These are phyloP conservation scores for Bostrychus sinensis DNA, from an alignment of 2,113 vertebrate genomes.

Conservation along the genomic window DNA sequence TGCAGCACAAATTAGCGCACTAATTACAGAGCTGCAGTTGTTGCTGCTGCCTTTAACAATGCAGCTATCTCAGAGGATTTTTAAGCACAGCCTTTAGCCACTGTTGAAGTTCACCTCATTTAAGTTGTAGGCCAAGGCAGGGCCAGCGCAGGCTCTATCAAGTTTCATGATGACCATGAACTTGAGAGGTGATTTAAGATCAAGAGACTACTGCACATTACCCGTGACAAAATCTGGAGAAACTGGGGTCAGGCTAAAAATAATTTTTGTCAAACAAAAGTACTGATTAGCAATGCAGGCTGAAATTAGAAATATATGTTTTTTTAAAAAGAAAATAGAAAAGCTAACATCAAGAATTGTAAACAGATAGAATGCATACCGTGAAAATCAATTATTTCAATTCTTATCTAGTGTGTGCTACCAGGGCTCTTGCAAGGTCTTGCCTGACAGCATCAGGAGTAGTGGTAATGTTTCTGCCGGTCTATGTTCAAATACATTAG, in stretches of 20 bases:
- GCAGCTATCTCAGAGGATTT: conserved; percentile 20
- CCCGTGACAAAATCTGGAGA: neutral
- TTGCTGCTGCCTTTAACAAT: conserved; percentile 53
- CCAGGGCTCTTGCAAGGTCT: no score
- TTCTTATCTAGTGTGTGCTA: no score
- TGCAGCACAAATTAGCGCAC: conserved; percentile 62
- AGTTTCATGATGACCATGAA: neutral
- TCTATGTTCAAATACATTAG: conserved; percentile 3
- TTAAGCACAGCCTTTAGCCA: neutral
- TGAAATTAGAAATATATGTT: no score
- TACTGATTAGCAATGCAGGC: no score
- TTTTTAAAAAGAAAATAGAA: no score
- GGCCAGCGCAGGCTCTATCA: neutral
- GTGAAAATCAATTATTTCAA: no score
- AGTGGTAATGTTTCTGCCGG: neutral
- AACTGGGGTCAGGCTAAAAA: no score
- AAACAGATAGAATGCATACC: no score
- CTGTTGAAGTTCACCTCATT: neutral
- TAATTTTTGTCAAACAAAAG: no score
- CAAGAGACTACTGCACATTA: neutral
- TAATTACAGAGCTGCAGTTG: conserved; percentile 73
- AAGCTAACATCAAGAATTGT: no score
- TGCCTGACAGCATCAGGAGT: neutral
- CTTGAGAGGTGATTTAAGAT: neutral
- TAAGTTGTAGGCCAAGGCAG: neutral